Conservation (phyloP, 2,888 invertebrate species). For the Ormyrus nitidulus region DNA sequence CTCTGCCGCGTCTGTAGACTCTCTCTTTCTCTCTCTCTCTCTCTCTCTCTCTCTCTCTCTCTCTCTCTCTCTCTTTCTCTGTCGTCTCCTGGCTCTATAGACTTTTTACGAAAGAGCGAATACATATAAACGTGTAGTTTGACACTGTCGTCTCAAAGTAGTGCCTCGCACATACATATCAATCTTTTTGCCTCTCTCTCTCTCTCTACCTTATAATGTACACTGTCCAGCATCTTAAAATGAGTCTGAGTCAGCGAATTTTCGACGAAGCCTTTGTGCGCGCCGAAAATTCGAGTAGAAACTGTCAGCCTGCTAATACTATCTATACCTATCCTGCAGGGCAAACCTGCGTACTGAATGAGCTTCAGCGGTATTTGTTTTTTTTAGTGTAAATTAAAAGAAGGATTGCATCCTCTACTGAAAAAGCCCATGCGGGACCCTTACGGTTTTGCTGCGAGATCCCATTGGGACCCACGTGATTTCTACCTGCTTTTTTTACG, state of each 20-base stretch:
- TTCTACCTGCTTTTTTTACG: no score
- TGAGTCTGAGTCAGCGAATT: conserved; percentile 13
- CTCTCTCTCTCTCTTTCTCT: background rate
- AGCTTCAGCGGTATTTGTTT: conserved; percentile 21
- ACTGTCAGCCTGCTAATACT: conserved; percentile 18
- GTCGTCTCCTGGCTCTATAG: background rate
- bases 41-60: background rate
- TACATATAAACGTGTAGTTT: conserved; percentile 62
- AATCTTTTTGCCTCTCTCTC: conserved; percentile 7
- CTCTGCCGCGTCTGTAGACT: conserved; percentile 11
- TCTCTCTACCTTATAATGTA: conserved; percentile 16
- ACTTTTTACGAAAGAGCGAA: conserved; percentile 39
- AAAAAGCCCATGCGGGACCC: no score
- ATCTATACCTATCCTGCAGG: background rate
- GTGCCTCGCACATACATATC: conserved; percentile 51
- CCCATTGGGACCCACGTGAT: no score
- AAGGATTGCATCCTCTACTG: no score
- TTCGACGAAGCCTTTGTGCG: background rate
- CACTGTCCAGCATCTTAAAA: conserved; percentile 17
- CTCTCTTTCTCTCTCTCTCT: background rate
- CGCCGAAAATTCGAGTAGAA: background rate
- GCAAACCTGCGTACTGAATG: conserved; percentile 11
- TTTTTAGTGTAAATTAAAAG: no score
- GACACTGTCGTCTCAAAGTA: conserved; percentile 50
- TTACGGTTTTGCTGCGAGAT: no score